Evolutionary conservation across 1,140 invertebrate species (phyloP), one percentile per base, ranked within the genome.

Genomic region (Diprion similis): DNA sequence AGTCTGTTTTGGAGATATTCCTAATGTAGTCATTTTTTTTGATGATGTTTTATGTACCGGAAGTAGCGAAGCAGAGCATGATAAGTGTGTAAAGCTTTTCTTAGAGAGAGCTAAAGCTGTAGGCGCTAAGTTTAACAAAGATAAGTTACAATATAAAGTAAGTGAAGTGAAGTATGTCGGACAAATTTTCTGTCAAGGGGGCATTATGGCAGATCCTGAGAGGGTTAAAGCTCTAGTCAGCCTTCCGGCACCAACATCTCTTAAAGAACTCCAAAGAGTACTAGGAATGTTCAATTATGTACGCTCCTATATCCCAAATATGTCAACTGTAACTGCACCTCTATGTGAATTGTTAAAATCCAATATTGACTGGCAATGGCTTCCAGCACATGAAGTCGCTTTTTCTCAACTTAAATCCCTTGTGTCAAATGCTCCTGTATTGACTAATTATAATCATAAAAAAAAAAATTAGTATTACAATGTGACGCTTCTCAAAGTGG

Each of bases 271-370:
- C 6, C 75, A 83, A 69, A 68, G 75, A 68, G 79, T 85, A 64
- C 64, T 89, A n/a, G 84, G 85, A 10, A 78, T 87, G 70, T 70
- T 83, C 1, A 85, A 78, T 69, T 86, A 82, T 71, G 66, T 84
- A 10, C 46, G 70, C 64, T 74, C 76, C 47, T 82, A 79, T 69
- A 75, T 82, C n/a, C 78, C 76, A 11, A 74, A 82, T 71, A 17
- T 75, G 24, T 45, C 77, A 18, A 75, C 69, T 11, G 66, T 78
- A 13, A 67, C 69, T 46, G 19, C 70, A 46, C 71, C 75, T 74
- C 19, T 81, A 59, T 46, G 75, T 70, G 59, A 73, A 68, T 67
- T 74, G 76, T 15, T 76, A 69, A 71, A 78, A 76, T 47, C 79
- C 76, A 72, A 77, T 66, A 68, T 65, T n/a, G 45, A 70, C 45